A percentile compares a stretch with the other conserved stretches of the same genome.
Evolutionary conservation across 35 echinoderm and acorn worm species (phyloP).

Genomic region (Heliocidaris erythrogramma): DNA sequence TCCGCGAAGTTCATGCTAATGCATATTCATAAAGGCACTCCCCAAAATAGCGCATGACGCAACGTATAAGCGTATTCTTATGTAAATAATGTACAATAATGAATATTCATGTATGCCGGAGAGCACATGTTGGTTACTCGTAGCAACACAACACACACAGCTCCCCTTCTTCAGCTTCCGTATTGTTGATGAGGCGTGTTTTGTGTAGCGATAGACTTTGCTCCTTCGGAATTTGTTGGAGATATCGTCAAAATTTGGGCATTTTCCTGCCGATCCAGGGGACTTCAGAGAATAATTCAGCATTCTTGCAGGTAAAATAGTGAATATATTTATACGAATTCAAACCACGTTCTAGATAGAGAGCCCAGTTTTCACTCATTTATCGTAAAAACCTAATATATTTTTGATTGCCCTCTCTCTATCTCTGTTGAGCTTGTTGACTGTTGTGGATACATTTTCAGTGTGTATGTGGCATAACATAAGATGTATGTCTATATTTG

Average conservation of each 20-base stretch:
- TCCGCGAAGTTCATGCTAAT: neutral
- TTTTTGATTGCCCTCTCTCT: too few relatives aligned
- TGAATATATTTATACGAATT: neutral
- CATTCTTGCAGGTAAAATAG: neutral
- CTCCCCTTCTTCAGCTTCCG: slow-evolving; percentile 42
- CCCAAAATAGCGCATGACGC: neutral
- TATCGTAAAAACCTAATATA: too few relatives aligned
- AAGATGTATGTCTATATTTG: too few relatives aligned
- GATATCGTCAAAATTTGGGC: neutral
- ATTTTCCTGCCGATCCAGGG: neutral
- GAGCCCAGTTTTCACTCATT: neutral
- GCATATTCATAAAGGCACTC: neutral
- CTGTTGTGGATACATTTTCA: too few relatives aligned
- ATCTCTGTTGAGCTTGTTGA: too few relatives aligned
- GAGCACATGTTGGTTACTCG: slow-evolving; percentile 15
- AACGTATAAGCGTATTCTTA: neutral
- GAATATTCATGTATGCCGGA: neutral
- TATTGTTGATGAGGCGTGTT: neutral
- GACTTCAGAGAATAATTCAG: neutral
- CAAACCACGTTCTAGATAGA: neutral
- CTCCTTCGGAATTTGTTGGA: neutral
- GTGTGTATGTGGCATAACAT: too few relatives aligned
- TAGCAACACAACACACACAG: slow-evolving; percentile 49
- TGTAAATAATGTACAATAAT: neutral
- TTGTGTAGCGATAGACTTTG: neutral